Percentiles rank a stretch among this genome's conserved stretches.
These are phyloP conservation scores for Coregonus ussuriensis DNA, from an alignment of 2,797 vertebrate species.

Conservation along the genomic window DNA sequence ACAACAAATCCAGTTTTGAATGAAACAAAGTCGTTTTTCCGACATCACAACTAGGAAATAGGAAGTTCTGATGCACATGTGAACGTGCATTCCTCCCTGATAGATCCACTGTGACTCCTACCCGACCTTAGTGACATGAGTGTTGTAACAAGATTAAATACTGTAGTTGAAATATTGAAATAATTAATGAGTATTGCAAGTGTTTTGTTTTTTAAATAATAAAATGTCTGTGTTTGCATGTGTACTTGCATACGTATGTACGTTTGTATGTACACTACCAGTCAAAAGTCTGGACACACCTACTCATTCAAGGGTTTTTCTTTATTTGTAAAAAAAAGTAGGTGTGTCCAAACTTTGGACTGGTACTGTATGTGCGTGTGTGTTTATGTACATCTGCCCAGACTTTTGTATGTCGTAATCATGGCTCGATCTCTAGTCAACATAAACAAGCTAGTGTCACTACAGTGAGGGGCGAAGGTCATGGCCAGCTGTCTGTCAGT, in stretches of 20 bases:
- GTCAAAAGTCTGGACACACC: too few species aligned
- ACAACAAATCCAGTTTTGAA: too few species aligned
- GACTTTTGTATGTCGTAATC: conserved; percentile 55
- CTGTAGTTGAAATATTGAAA: background rate
- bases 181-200: background rate
- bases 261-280: background rate
- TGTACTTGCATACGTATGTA: background rate
- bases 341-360: too few species aligned
- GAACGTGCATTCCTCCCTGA: background rate
- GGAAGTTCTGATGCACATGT: too few species aligned
- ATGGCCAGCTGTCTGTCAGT: conserved; percentile 68
- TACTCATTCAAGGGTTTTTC: too few species aligned
- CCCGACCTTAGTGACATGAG: conserved; percentile 1
- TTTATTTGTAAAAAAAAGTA: too few species aligned
- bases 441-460: conserved; percentile 45
- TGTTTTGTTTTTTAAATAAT: background rate
- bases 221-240: background rate
- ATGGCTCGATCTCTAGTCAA: conserved; percentile 40
- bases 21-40: too few species aligned
- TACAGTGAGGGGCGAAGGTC: conserved; percentile 72
- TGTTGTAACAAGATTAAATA: background rate
- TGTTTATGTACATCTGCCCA: conserved; percentile 5
- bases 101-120: background rate
- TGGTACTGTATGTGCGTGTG: conserved; percentile 11
- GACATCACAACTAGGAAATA: too few species aligned